Base-by-base conservation (phyloP, 2,888 invertebrate species). In the Hylaea fasciaria region DNA sequence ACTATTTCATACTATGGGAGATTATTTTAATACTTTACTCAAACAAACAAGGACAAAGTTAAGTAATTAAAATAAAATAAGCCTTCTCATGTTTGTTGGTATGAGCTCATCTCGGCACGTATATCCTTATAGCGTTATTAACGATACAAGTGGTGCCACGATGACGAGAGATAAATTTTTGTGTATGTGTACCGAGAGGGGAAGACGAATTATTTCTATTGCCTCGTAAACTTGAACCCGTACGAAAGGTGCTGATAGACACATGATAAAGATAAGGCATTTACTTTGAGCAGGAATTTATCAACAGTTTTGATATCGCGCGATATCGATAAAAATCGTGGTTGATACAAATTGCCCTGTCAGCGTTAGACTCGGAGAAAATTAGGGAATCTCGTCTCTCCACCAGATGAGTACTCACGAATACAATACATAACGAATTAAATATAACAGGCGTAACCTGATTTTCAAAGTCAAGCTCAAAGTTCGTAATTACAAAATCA, bases 401-500 rank as follows among this genome's bases (percentile, higher is more conserved):
- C 7, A 8, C 32, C 10, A 32, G 32, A 9, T 2, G 9, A 2
- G 11, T 37, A 37, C 37, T n/a, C 2, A 37, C 10, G 10, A 16
- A 45, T 28, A 56, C 32, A 47, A 43, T 43, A 48, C 51, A 53
- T 37, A 43, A n/a, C 35, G 41, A 52, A 48, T 48, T 58, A 43
- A n/a, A 49, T 47, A 48, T 28, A 12, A 13, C 28, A 49, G 28
- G 35, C 46, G 28, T 51, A 67, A 69, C 58, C 62, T 60, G 59
- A 5, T 65, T 72, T 74, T 70, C 71, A 68, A 66, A 71, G 69
- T 22, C 22, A 72, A 72, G 69, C 59, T 64, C 61, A 67, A 70
- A 66, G 69, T 69, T 72, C 66, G 71, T 70, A 74, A 76, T 76
- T 73, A 74, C 66, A 73, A 76, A 73, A 70, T 73, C 70, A 69